Evolutionary conservation across 2,888 invertebrate genomes (phyloP).

Genomic region (Diabrotica balteata): DNA sequence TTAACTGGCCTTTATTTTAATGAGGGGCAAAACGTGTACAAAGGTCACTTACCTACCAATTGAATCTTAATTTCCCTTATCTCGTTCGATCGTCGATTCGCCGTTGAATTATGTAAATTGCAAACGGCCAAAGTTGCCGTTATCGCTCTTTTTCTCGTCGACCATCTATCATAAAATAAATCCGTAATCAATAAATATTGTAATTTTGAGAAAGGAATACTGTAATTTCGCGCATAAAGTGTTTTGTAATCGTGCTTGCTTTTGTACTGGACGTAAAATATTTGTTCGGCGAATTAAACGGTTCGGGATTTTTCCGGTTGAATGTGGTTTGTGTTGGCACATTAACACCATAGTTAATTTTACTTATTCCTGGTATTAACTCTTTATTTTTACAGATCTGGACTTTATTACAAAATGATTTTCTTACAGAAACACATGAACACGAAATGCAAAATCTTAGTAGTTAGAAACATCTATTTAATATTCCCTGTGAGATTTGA

Average conservation of each 20-base stretch:
- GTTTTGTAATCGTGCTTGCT: slow-evolving; percentile 28
- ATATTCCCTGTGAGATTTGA: too few relatives aligned
- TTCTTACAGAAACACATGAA: too few relatives aligned
- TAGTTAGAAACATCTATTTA: too few relatives aligned
- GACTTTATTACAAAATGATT: too few relatives aligned
- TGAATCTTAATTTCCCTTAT: slow-evolving; percentile 38
- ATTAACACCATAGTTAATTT: too few relatives aligned
- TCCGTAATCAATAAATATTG: slow-evolving; percentile 36
- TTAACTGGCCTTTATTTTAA: slow-evolving; percentile 37
- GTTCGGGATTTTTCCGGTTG: slow-evolving; percentile 2
- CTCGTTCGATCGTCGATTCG: slow-evolving; percentile 29
- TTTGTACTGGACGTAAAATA: slow-evolving; percentile 12
- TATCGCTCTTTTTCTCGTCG: slow-evolving; percentile 35
- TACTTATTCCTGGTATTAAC: too few relatives aligned
- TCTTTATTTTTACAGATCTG: too few relatives aligned
- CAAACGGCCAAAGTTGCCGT: slow-evolving; percentile 33
- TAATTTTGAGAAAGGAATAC: slow-evolving; percentile 30
- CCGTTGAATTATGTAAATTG: slow-evolving; percentile 38
- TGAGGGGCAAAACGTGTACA: slow-evolving; percentile 40
- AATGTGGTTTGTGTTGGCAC: too few relatives aligned
- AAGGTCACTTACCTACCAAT: slow-evolving; percentile 39
- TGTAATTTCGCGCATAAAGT: slow-evolving; percentile 32
- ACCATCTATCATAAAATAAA: slow-evolving; percentile 33
- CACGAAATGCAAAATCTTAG: too few relatives aligned
- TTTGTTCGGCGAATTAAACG: slow-evolving; percentile 19